Conservation (phyloP, 2,797 vertebrate species). For the Myripristis jacobus region DNA sequence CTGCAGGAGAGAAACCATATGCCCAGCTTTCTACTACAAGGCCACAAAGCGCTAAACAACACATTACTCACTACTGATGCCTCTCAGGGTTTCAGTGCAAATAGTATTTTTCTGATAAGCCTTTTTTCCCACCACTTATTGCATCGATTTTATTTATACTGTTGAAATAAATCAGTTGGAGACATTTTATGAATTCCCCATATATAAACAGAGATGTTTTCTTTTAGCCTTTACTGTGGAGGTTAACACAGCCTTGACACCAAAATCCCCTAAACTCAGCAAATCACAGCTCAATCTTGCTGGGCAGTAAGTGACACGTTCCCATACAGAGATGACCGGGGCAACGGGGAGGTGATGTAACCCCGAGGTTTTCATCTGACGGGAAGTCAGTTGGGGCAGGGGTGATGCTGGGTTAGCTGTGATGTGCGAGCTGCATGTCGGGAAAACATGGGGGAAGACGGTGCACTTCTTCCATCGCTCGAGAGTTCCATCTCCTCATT, state of each 20-base stretch:
- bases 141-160: constrained; percentile 21
- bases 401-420: constrained; percentile 51
- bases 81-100: constrained; percentile 9
- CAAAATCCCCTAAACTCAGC: not conserved
- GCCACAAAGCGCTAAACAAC: constrained; percentile 27
- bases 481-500: constrained; percentile 36
- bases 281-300: not conserved
- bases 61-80: constrained; percentile 34
- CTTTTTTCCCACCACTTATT: constrained; percentile 19
- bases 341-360: constrained; percentile 2
- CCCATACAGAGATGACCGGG: constrained; percentile 1
- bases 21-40: constrained; percentile 35
- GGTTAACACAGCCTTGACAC: not conserved
- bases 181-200: not conserved
- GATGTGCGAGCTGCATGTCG: constrained; percentile 29
- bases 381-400: constrained; percentile 49
- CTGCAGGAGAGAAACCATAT: constrained; percentile 52
- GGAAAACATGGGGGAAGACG: constrained; percentile 29
- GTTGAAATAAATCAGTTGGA: not conserved
- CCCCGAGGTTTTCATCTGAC: constrained; percentile 25
- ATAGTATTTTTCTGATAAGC: constrained; percentile 18
- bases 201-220: no score
- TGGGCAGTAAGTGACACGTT: constrained; percentile 35
- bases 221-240: no score
- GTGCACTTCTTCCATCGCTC: constrained; percentile 15